Evolutionary conservation across 2,888 invertebrate genomes (phyloP).

Genomic region (Andricus curvator): DNA sequence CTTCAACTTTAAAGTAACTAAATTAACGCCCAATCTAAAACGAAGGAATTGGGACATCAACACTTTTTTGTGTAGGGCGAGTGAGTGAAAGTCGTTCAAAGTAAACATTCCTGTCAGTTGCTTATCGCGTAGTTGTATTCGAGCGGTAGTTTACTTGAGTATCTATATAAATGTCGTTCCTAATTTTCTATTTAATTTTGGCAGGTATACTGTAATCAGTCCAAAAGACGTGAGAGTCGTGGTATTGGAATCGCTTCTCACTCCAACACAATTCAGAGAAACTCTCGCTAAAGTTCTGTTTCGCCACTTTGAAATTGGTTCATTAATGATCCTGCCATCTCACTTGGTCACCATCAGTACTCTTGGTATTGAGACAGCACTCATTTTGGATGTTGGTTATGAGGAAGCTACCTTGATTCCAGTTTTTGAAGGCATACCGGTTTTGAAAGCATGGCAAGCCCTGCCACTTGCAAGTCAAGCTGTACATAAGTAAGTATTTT

Average conservation of each 20-base stretch:
- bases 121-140: too few relatives aligned
- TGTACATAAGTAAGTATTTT: conserved; percentile 83
- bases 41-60: too few relatives aligned
- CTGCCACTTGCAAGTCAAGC: conserved; percentile 88
- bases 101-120: too few relatives aligned
- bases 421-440: conserved; percentile 92
- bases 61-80: too few relatives aligned
- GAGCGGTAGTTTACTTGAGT: too few relatives aligned
- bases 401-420: conserved; percentile 89
- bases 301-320: conserved; percentile 91
- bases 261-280: conserved; percentile 90
- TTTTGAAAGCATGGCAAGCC: conserved; percentile 91
- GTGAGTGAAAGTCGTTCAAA: too few relatives aligned
- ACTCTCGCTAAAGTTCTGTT: conserved; percentile 95
- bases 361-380: conserved; percentile 88
- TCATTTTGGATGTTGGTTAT: conserved; percentile 94
- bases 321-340: conserved; percentile 88
- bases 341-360: conserved; percentile 92
- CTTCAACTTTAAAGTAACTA: too few relatives aligned
- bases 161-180: too few relatives aligned
- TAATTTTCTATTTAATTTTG: not conserved
- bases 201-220: conserved; percentile 91
- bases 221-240: conserved; percentile 96
- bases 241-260: conserved; percentile 93
- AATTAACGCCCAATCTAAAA: too few relatives aligned